A percentile compares a stretch with the other conserved stretches of the same genome.
Evolutionary conservation across 2,888 invertebrate genomes (phyloP).

Genomic region (Thereva unica): DNA sequence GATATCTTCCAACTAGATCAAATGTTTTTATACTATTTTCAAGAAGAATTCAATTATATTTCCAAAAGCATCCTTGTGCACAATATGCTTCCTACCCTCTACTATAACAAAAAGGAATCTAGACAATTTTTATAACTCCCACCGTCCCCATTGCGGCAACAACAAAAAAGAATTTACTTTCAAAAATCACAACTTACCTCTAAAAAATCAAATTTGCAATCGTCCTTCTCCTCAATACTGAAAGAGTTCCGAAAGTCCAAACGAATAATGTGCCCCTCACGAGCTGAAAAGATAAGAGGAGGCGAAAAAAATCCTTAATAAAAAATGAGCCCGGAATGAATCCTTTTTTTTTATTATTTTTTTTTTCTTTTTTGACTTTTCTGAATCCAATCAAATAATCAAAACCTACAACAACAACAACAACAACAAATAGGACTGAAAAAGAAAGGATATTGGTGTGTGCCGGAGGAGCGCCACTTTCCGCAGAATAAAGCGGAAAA

Average conservation of each 20-base stretch:
- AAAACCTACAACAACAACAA: too few relatives aligned
- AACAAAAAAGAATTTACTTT: neutral
- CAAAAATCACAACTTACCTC: slow-evolving; percentile 59
- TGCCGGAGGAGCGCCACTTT: neutral
- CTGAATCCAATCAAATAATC: too few relatives aligned
- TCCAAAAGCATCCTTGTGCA: too few relatives aligned
- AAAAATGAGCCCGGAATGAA: neutral
- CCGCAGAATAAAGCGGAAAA: neutral
- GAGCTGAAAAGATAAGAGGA: slow-evolving; percentile 59
- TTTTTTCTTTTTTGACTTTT: slow-evolving; percentile 3
- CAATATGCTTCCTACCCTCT: too few relatives aligned
- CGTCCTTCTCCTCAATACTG: slow-evolving; percentile 68
- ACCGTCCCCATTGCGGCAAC: too few relatives aligned
- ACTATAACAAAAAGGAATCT: too few relatives aligned
- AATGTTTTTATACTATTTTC: too few relatives aligned
- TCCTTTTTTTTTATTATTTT: slow-evolving; percentile 11
- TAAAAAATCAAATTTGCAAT: slow-evolving; percentile 78
- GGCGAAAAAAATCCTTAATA: slow-evolving; percentile 34
- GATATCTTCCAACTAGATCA: too few relatives aligned
- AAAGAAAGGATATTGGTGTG: neutral
- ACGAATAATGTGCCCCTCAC: slow-evolving; percentile 68
- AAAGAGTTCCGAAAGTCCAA: slow-evolving; percentile 82
- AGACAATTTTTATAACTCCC: too few relatives aligned
- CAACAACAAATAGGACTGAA: slow-evolving; percentile 7
- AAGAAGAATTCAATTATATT: too few relatives aligned